These are phyloP conservation scores for Drosophila kurseongensis DNA, from an alignment of 1,140 invertebrate genomes.

Conservation along the genomic window DNA sequence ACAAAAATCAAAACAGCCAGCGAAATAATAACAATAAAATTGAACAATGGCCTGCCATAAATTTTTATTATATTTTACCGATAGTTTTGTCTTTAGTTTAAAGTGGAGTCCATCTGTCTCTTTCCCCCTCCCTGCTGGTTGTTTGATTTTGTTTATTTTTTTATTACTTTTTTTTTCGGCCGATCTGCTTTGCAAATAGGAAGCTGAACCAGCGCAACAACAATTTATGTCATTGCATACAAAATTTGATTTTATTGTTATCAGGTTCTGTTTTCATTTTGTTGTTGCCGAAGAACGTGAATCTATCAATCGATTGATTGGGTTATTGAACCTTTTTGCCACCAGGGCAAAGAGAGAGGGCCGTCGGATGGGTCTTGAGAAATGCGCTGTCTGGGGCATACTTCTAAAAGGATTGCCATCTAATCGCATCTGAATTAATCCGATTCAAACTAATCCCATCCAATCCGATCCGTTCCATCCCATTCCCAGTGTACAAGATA, in stretches of 20 bases:
- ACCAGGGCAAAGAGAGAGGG: constrained; percentile 3
- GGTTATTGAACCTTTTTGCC: constrained; percentile 43
- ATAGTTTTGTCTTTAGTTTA: constrained; percentile 55
- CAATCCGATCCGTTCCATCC: constrained; percentile 26
- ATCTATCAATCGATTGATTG: constrained; percentile 40
- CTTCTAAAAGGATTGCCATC: constrained; percentile 23
- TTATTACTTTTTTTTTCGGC: neutral
- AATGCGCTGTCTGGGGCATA: neutral
- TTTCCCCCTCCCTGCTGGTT: constrained; percentile 4
- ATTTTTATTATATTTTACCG: constrained; percentile 79
- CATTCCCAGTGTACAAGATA: constrained; percentile 19
- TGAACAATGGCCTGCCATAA: constrained; percentile 66
- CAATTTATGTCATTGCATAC: constrained; percentile 56
- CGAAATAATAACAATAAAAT: constrained; percentile 76
- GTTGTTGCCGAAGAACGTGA: constrained; percentile 19
- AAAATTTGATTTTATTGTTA: constrained; percentile 56
- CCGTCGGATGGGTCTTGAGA: neutral
- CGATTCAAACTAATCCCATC: constrained; percentile 12
- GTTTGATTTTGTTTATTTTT: constrained; percentile 2
- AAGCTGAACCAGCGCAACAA: constrained; percentile 14
- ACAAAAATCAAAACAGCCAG: constrained; percentile 13
- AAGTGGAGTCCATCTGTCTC: constrained; percentile 50
- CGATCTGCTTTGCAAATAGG: constrained; percentile 52
- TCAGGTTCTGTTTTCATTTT: constrained; percentile 29
- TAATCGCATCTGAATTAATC: constrained; percentile 11